These are phyloP conservation scores for Sericinus montela DNA, from an alignment of 2,888 invertebrate species.

Conservation along the genomic window DNA sequence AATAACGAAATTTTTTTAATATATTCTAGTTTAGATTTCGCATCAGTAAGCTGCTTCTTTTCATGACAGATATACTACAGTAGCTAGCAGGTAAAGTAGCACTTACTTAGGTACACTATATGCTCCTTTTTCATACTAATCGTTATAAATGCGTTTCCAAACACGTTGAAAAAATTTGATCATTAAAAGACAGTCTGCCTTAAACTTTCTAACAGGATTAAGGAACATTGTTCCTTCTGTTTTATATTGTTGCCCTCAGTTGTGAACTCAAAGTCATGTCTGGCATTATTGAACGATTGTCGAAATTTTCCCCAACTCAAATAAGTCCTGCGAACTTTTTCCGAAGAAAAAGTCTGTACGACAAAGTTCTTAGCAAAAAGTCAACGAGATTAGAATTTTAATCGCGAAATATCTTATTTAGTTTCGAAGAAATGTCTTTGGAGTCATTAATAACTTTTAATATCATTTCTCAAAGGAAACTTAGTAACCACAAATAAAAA, in stretches of 20 bases:
- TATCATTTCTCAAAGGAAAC: constrained; percentile 1
- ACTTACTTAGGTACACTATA: too few species aligned
- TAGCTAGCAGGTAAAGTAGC: too few species aligned
- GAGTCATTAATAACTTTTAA: constrained; percentile 11
- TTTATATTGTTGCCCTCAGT: not conserved
- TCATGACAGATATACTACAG: too few species aligned
- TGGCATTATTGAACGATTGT: constrained; percentile 13
- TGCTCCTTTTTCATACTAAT: too few species aligned
- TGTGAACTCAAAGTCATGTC: constrained; percentile 6
- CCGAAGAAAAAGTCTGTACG: not conserved
- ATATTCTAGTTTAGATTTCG: too few species aligned
- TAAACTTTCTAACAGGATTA: constrained; percentile 1
- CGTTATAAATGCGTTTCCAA: too few species aligned
- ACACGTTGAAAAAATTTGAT: too few species aligned
- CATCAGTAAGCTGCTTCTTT: too few species aligned
- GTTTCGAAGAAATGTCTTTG: constrained; percentile 1
- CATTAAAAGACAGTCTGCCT: not conserved
- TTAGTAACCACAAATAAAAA: not conserved
- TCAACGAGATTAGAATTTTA: constrained; percentile 18
- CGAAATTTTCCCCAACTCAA: constrained; percentile 9
- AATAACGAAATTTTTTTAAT: too few species aligned
- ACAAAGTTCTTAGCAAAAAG: constrained; percentile 8
- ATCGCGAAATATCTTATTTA: constrained; percentile 10
- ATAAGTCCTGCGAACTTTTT: constrained; percentile 6
- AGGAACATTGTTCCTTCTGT: not conserved